These are phyloP conservation scores for Mareca penelope DNA, from an alignment of 2,797 vertebrate genomes.

Conservation along the genomic window DNA sequence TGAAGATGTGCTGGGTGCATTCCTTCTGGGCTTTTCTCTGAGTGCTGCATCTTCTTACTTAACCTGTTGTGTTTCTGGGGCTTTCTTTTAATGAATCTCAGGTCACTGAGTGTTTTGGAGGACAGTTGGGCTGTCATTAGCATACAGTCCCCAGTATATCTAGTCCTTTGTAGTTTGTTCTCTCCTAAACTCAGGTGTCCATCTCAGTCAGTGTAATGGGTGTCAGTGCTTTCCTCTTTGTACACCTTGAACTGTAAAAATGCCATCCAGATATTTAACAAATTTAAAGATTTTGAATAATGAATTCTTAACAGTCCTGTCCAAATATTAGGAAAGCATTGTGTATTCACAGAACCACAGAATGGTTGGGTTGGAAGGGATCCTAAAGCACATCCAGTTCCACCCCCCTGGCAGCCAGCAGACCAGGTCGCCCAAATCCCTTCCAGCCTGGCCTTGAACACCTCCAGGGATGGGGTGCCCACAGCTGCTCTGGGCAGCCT, in stretches of 20 bases:
- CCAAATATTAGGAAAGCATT: background rate
- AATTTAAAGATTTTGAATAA: background rate
- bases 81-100: background rate
- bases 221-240: slow-evolving; percentile 10
- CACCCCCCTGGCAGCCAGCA: no score
- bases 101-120: background rate
- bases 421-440: no score
- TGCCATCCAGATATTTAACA: background rate
- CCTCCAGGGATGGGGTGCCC: no score
- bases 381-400: no score
- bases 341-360: background rate
- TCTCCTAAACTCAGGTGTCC: background rate
- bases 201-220: background rate
- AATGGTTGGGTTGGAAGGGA: no score
- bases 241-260: background rate
- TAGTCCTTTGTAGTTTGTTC: background rate
- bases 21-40: background rate
- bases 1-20: background rate
- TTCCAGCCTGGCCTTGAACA: no score
- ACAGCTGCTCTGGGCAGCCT: no score
- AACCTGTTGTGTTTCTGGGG: background rate
- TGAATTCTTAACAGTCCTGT: background rate
- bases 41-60: background rate
- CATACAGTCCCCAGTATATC: background rate
- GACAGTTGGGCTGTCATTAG: background rate